These are phyloP conservation scores for Copidosoma aretas DNA, from an alignment of 2,888 invertebrate genomes.

Conservation along the genomic window DNA sequence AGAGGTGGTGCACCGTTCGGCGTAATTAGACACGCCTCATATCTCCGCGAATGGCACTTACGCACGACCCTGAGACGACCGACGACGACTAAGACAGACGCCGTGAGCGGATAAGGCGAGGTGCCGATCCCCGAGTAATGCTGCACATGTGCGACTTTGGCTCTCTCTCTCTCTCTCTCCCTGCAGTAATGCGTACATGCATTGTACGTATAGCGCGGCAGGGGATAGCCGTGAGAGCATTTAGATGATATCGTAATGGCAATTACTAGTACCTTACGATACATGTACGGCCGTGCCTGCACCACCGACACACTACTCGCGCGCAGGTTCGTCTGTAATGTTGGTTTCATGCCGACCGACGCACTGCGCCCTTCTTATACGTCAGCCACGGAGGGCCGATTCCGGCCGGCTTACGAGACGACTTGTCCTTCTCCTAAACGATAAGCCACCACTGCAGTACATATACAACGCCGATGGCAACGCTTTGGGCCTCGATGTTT, in stretches of 20 bases:
- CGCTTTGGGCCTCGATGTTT: no score
- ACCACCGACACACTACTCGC: no score
- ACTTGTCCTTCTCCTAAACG: no score
- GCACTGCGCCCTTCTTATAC: no score
- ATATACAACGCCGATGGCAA: no score
- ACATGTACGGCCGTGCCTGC: not conserved
- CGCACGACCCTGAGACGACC: not conserved
- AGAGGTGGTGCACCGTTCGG: constrained; percentile 45
- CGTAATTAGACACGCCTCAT: constrained; percentile 61
- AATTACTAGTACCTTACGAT: constrained; percentile 50
- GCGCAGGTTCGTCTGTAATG: constrained; percentile 1
- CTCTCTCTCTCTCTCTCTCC: no score
- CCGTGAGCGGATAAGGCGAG: constrained; percentile 26
- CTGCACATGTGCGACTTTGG: constrained; percentile 45
- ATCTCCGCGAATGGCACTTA: constrained; percentile 53
- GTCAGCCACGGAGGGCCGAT: no score
- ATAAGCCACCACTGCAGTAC: no score
- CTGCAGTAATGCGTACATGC: no score
- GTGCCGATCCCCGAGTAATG: constrained; percentile 11
- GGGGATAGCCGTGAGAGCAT: constrained; percentile 53
- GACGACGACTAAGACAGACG: no score
- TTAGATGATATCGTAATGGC: constrained; percentile 56
- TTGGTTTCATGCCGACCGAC: constrained; percentile 14
- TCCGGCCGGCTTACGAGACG: no score
- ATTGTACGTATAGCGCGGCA: no score